Evolutionary conservation across 2,113 vertebrate genomes (phyloP).

Genomic region (Rallus limicola): DNA sequence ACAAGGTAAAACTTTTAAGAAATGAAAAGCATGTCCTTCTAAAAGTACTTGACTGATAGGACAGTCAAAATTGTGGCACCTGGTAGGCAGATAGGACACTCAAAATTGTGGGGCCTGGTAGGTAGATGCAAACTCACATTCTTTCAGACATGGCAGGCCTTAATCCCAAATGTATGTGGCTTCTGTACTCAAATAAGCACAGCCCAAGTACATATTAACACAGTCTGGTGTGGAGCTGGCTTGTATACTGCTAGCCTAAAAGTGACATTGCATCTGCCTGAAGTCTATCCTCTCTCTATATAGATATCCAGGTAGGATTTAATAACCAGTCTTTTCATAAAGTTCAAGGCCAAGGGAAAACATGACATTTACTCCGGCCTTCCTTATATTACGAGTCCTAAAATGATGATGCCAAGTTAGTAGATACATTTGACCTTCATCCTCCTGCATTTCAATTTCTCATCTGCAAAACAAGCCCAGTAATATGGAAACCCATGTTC

Average conservation of each 20-base stretch:
- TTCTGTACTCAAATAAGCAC: accelerated
- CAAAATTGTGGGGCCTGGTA: accelerated
- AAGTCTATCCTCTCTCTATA: not conserved
- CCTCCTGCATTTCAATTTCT: not conserved
- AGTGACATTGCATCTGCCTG: not conserved
- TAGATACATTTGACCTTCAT: not conserved
- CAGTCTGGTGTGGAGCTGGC: not conserved
- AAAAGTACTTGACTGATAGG: not conserved
- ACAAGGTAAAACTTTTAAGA: not conserved
- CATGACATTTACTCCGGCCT: not conserved
- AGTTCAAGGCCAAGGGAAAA: not conserved
- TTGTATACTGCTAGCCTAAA: not conserved
- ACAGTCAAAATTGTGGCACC: accelerated
- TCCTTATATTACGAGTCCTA: not conserved
- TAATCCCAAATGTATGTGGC: not conserved
- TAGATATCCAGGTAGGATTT: not conserved
- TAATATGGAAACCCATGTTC: not conserved
- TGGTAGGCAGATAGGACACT: not conserved
- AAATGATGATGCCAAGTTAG: not conserved
- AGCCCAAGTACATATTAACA: too few relatives aligned
- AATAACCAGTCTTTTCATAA: not conserved
- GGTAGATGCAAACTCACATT: not conserved
- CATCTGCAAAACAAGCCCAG: not conserved
- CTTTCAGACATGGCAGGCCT: not conserved
- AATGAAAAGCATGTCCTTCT: not conserved